Conservation (phyloP, 1,140 invertebrate species). For the Cotesia chilonis region DNA sequence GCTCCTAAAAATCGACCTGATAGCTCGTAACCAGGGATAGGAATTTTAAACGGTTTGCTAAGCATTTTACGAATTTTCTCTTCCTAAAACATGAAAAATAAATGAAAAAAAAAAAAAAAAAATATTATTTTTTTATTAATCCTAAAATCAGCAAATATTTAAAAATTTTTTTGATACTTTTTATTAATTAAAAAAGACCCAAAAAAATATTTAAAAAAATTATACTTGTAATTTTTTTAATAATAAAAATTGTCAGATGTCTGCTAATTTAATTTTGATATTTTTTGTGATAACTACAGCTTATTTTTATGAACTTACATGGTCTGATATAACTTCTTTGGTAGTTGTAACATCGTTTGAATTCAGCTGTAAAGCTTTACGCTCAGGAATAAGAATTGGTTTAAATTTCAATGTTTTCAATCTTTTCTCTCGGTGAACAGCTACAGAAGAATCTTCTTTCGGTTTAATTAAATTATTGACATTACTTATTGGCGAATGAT, state of each 20-base stretch:
- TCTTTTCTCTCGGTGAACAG: constrained; percentile 48
- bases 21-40: constrained; percentile 88
- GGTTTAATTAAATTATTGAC: constrained; percentile 16
- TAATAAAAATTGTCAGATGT: too few species aligned
- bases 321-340: constrained; percentile 58
- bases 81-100: constrained; percentile 69
- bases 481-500: constrained; percentile 35
- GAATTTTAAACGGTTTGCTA: constrained; percentile 92
- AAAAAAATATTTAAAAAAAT: too few species aligned
- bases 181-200: too few species aligned
- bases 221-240: too few species aligned
- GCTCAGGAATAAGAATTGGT: constrained; percentile 50
- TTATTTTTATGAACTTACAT: constrained; percentile 53
- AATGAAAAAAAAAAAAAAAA: constrained; percentile 6
- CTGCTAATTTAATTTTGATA: background rate
- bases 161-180: too few species aligned
- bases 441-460: constrained; percentile 25
- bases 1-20: constrained; percentile 80
- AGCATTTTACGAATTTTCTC: constrained; percentile 82
- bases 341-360: constrained; percentile 51
- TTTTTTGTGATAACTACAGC: constrained; percentile 8
- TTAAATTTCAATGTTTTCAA: constrained; percentile 45
- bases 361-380: constrained; percentile 53
- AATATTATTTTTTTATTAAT: too few species aligned
- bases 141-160: too few species aligned